These are phyloP conservation scores for Sclerurus mexicanus DNA, from an alignment of 2,113 vertebrate species.

Conservation along the genomic window DNA sequence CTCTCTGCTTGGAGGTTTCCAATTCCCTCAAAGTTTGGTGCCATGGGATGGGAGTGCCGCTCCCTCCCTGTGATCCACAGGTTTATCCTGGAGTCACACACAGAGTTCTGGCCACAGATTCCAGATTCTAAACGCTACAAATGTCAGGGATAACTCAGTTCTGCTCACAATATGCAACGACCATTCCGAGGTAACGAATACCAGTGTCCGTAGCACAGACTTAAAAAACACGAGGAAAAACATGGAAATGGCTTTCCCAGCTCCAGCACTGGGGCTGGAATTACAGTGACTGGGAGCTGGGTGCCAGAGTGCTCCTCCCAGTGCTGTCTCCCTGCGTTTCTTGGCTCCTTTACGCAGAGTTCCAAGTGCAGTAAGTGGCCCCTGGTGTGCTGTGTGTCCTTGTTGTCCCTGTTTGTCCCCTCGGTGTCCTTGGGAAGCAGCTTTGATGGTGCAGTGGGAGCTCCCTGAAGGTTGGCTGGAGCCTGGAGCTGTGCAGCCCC, in stretches of 20 bases:
- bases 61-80: not conserved
- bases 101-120: not conserved
- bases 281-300: not conserved
- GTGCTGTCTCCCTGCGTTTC: not conserved
- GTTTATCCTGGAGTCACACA: not conserved
- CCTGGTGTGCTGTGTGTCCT: not conserved
- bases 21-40: constrained; percentile 71
- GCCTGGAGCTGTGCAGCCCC: not conserved
- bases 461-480: constrained; percentile 9
- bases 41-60: constrained; percentile 61
- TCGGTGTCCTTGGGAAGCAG: not conserved
- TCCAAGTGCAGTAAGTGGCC: not conserved
- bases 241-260: not conserved
- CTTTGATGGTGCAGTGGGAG: constrained; percentile 22
- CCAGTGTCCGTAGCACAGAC: not conserved
- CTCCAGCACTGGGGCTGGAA: not conserved
- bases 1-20: constrained; percentile 64
- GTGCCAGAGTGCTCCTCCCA: constrained; percentile 63
- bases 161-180: constrained; percentile 45
- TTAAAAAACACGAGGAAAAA: not conserved
- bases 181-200: constrained; percentile 56
- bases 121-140: constrained; percentile 7
- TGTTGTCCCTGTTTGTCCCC: not conserved
- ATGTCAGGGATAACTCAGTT: constrained; percentile 72
- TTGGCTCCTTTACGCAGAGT: not conserved